Conservation (phyloP, 2,797 vertebrate species). For the Darevskia mixta region DNA sequence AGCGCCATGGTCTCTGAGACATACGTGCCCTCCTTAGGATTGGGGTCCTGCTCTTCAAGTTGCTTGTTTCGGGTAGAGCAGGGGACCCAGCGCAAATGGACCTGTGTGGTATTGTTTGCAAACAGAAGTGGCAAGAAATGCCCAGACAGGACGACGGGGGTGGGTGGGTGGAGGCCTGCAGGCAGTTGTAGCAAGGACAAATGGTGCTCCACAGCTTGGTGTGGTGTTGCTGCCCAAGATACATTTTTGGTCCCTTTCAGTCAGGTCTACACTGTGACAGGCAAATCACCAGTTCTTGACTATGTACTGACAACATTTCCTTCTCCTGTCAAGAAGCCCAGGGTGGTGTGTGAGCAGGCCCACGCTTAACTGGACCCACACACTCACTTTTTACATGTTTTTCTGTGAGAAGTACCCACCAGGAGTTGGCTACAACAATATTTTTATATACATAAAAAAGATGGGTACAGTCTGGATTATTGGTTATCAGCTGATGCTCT, state of each 20-base stretch:
- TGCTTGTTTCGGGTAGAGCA: background rate
- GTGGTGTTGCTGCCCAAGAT: background rate
- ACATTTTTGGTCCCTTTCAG: background rate
- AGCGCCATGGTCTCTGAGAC: conserved; percentile 83
- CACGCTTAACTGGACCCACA: background rate
- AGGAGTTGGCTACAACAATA: background rate
- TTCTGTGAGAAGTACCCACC: background rate
- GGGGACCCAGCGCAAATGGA: background rate
- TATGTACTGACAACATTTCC: background rate
- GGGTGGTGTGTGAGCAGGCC: background rate
- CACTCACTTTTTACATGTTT: background rate
- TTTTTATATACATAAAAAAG: background rate
- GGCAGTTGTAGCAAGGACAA: background rate
- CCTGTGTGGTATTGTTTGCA: background rate
- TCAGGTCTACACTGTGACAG: background rate
- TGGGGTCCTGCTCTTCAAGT: too few species aligned
- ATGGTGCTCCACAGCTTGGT: background rate
- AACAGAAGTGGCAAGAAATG: background rate
- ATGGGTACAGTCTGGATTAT: background rate
- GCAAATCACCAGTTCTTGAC: background rate
- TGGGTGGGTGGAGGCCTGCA: too few species aligned
- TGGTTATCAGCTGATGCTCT: background rate
- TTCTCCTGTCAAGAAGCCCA: background rate
- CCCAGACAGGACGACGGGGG: too few species aligned
- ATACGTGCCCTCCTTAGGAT: background rate